Evolutionary conservation across 2,888 invertebrate genomes (phyloP), one percentile per base, ranked within the genome.

Genomic region (Latrodectus hesperus): DNA sequence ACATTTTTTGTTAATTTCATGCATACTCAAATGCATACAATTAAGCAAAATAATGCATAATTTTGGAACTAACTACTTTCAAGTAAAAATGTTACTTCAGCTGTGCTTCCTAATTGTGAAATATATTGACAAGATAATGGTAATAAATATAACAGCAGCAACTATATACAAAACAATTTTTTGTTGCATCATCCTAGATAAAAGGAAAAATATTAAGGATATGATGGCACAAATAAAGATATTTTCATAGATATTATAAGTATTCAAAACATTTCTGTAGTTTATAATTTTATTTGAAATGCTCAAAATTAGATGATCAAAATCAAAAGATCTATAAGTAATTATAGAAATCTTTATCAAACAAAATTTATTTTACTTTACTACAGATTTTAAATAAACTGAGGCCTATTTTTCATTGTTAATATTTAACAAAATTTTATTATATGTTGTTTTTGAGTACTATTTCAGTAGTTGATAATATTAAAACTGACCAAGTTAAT

Each of bases 81-180:
- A 9, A 16, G 16, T 16, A 26, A 38, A 38, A 38, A 38, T 38
- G 4, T 38, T 9, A 60, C 4, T 70, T 89, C 79, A 89, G 68
- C 76, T 80, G 64, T 89, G 89, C 60, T 87, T 89, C 16, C 78
- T 51, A 64, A 87, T 60, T 9, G 94, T 94, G 90, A 95, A 93
- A 92, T 96, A 96, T 76, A 96, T 92, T 72, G 94, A 95, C 55
- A 94, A 92, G 89, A 94, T 94, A 88, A 95, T 93, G 71, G 94
- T 94, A 74, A 90, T 53, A 49, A 91, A 22, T 49, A 90, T 88
- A 10, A 90, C 68, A 17, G 89, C 86, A 38, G 72, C 94, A 91
- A 96, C 94, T n/a, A 94, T 93, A 82, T 94, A 94, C 22, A 97
- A 93, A n/a, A 96, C 93, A 88, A 95, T 93, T 91, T 95, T 95